Evolutionary conservation across 1,140 invertebrate species (phyloP), one percentile per base, ranked within the genome.

Genomic region (Pseudachorutes palmiensis): DNA sequence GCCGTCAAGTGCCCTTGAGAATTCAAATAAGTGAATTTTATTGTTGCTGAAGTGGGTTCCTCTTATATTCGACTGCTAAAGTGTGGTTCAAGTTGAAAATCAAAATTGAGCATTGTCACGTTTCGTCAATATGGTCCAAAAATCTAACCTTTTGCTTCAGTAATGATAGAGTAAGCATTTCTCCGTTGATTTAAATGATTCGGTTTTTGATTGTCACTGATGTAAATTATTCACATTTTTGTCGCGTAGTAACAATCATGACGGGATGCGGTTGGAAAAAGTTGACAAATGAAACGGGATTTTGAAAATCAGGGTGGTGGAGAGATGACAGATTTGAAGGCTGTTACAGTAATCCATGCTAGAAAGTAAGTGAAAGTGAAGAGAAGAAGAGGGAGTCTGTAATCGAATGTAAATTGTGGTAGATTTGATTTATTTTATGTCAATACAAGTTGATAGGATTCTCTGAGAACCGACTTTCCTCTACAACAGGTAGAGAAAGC

Each of bases 1-100:
- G 51, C 5, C 36, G 24, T 26, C 51, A 55, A 55, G 51, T 24
- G 24, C 51, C 24, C 51, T 55, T 26, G 51, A 55, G 51, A 55
- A 55, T 55, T 55, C 51, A 55, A 55, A 55, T 55, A 55, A 55
- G 51, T 55, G 51, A 55, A 55, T 55, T 55, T 24, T 55, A 55
- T 55, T 55, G 51, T 55, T 55, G 12, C 24, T 55, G 9, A 55
- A 55, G 12, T 55, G 51, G 12, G 5, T 24, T 26, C 5, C 51
- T 26, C 12, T 19, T 19, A 12, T 45, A 12, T 12, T 9, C 36
- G 9, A 12, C 36, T 45, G n/a, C n/a, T n/a, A n/a, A n/a, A n/a
- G n/a, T n/a, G n/a, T 45, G 9, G 36, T 45, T 45, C 36, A 45
- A 45, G 9, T 45, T 45, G n/a, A n/a, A n/a, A n/a, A n/a, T n/a